Evolutionary conservation across 2,113 vertebrate species (phyloP), one percentile per base, ranked within the genome.

Genomic region (Myrmophylax atrothorax): DNA sequence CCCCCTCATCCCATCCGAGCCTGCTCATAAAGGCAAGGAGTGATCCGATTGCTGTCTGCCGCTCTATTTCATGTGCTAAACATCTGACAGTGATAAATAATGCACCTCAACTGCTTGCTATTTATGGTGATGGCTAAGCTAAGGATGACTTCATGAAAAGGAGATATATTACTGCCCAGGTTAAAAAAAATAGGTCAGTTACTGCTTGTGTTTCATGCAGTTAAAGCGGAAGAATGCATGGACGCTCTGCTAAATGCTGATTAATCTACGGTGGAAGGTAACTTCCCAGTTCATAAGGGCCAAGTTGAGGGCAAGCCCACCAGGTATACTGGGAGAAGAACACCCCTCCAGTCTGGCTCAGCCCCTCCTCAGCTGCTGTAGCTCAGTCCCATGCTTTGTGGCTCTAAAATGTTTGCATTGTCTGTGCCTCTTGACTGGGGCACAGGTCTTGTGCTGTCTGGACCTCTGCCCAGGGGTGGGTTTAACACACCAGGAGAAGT

Each of bases 41-140:
- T 2, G 38, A 91, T 67, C 87, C 59, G 38, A 62, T 42, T 49
- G 56, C 89, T 19, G 18, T 63, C 60, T 0, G 0, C 74, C 6
- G 35, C 3, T 4, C 24, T 26, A 18, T 22, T 85, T 66, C 23
- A 3, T 63, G 75, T 37, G 59, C 52, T 80, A 18, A 93, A 50
- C 46, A 62, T 55, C 64, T 93, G 90, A n/a, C 3, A 10, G 67
- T 40, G 82, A 91, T 86, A 77, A 93, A 96, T 70, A 94, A 76
- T 1, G 4, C 62, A 35, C 67, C 82, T 77, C 75, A 66, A 13
- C 10, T 26, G 42, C 93, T 83, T 76, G 37, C 85, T 86, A 5
- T 67, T 94, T 81, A 64, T 2, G 4, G 90, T 12, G 29, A 74
- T 3, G 4, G 88, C 85, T 70, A 81, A 88, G 38, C 33, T 50